Percentiles rank a stretch among this genome's conserved stretches.
Conservation (phyloP, 1,140 invertebrate species). For the Spodoptera litura region DNA sequence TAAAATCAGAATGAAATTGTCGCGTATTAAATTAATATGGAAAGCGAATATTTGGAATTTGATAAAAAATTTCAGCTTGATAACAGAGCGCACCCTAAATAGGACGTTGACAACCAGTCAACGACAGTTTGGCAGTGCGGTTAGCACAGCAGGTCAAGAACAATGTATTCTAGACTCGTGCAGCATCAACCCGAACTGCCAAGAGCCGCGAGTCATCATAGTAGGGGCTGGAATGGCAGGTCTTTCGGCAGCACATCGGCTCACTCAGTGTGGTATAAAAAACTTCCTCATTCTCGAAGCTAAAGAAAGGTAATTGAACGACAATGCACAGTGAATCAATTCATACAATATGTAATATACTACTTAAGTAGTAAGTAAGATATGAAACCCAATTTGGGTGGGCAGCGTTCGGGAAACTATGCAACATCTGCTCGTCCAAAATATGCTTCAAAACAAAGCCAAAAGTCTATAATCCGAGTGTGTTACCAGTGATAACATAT, state of each 20-base stretch:
- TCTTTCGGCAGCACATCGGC: slow-evolving; percentile 90
- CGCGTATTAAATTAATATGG: slow-evolving; percentile 64
- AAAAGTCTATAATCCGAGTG: too few species aligned
- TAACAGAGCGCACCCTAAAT: slow-evolving; percentile 38
- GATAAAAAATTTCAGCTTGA: slow-evolving; percentile 50
- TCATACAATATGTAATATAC: too few species aligned
- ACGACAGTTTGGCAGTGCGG: slow-evolving; percentile 60
- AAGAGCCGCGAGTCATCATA: slow-evolving; percentile 90
- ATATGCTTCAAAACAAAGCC: too few species aligned
- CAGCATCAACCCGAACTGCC: slow-evolving; percentile 86
- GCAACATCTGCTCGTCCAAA: too few species aligned
- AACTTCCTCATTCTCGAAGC: slow-evolving; percentile 91
- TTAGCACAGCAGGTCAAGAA: slow-evolving; percentile 64
- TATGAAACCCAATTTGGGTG: too few species aligned
- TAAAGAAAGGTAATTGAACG: slow-evolving; percentile 87
- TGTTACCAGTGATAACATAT: too few species aligned
- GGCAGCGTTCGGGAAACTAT: too few species aligned
- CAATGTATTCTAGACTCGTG: slow-evolving; percentile 79
- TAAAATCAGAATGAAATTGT: slow-evolving; percentile 72
- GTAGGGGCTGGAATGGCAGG: slow-evolving; percentile 92
- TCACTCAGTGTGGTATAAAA: slow-evolving; percentile 89
- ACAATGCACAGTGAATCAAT: too few species aligned
- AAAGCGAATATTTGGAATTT: slow-evolving; percentile 46
- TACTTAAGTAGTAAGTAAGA: too few species aligned
- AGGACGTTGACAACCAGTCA: slow-evolving; percentile 40